Evolutionary conservation across 2,888 invertebrate genomes (phyloP), one percentile per base, ranked within the genome.

Genomic region (Pammene fasciana): DNA sequence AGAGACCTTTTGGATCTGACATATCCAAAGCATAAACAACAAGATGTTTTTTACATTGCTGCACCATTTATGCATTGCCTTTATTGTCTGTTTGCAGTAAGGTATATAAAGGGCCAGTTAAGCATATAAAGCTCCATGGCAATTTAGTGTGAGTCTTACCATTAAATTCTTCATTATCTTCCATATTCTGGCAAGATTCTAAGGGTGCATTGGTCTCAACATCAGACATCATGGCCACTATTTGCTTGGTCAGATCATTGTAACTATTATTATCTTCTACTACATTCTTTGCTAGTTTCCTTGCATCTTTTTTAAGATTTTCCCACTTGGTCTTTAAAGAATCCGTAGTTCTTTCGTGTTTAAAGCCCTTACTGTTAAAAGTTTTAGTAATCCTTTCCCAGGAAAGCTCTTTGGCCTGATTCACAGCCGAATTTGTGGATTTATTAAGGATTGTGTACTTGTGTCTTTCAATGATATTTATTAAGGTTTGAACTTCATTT

Each of bases 301-400:
- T 82, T 9, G 83, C 85, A 26, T 78, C 77, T 54, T 79, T 86
- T 67, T 90, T 90, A 43, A 92, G 75, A 72, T 92, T 92, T 5
- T 86, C 86, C 89, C 89, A 91, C 76, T 90, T 92, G 1, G 76
- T 84, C 76, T 84, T 90, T 61, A 91, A 77, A 45, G 77, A 79
- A 48, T 89, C 87, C 14, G 75, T 68, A 71, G 75, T 83, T 70
- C 91, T 83, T 0, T 76, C 73, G 70, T 82, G 73, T 50, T 75
- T 78, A 52, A 86, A 81, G 5, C 82, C 84, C 62, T 79, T 76
- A 9, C 73, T 81, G 70, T 91, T 92, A 61, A 84, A 89, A 50
- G 76, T 71, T 74, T 85, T 86, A 2, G 87, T 76, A 72, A 92
- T 86, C 73, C 84, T 86, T 5, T 70, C 55, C 92, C 92, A 92